Conservation (phyloP, 2,113 vertebrate genomes). For the Sinocyclocheilus grahami region DNA sequence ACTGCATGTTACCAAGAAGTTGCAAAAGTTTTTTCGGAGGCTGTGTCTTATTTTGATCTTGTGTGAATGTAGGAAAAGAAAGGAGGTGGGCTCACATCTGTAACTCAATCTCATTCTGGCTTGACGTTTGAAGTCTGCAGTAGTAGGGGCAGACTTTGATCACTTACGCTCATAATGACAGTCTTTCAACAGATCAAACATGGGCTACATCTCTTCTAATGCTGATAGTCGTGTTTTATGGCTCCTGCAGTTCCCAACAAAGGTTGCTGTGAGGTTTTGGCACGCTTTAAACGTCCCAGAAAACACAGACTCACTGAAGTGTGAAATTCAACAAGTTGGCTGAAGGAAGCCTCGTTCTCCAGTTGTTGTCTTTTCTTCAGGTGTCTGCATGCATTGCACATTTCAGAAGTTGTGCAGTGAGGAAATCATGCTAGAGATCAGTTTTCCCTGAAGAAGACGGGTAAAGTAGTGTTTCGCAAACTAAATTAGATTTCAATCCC, state of each 20-base stretch:
- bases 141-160: conserved; percentile 75
- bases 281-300: background rate
- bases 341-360: conserved; percentile 3
- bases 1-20: conserved; percentile 30
- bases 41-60: conserved; percentile 36
- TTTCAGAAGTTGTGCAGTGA: background rate
- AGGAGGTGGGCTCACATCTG: conserved; percentile 60
- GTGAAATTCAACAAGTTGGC: conserved; percentile 43
- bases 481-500: no score
- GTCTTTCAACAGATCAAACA: conserved; percentile 71
- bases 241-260: conserved; percentile 46
- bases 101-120: conserved; percentile 74
- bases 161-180: conserved; percentile 74
- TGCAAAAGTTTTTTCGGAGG: conserved; percentile 65
- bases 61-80: conserved; percentile 24
- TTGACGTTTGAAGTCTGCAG: conserved; percentile 79
- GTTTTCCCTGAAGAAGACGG: background rate
- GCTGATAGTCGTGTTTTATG: conserved; percentile 65
- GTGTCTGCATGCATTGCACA: background rate
- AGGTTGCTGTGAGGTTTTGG: conserved; percentile 51
- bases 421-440: background rate
- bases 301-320: background rate
- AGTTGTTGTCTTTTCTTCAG: background rate
- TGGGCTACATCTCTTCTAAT: conserved; percentile 61
- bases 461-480: background rate